Percentiles rank a stretch among this genome's conserved stretches.
phyloP scores from a whole-genome alignment of 2,113 vertebrate genomes.

The Manacus vitellinus region DNA sequence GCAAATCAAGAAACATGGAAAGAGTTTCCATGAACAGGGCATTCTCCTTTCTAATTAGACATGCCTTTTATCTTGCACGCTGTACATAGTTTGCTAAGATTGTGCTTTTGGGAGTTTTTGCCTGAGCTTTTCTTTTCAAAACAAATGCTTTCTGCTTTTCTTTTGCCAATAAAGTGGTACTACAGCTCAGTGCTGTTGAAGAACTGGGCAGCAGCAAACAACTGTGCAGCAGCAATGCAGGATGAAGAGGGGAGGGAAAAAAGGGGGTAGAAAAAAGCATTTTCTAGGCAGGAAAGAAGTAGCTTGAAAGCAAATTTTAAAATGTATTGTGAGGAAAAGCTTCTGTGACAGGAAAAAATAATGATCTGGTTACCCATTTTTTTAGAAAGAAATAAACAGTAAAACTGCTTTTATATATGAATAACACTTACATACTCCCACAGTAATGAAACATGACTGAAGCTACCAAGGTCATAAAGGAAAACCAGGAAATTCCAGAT shows the following conservation, averaged over 20 bases:
- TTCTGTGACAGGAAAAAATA: constrained; percentile 1
- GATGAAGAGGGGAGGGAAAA: background rate
- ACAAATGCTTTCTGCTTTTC: constrained; percentile 22
- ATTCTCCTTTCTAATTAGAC: background rate
- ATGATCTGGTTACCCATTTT: background rate
- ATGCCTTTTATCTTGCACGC: background rate
- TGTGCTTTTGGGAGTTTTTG: constrained; percentile 7
- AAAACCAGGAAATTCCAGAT: constrained; percentile 1
- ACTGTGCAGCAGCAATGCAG: background rate
- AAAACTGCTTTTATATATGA: background rate
- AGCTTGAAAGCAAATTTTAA: background rate
- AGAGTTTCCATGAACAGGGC: background rate
- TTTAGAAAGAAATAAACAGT: background rate
- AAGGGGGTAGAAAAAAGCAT: background rate
- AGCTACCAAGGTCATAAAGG: background rate
- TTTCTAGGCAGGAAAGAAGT: background rate
- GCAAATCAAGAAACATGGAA: background rate
- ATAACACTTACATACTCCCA: background rate
- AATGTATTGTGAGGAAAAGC: background rate
- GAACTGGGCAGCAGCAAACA: constrained; percentile 6
- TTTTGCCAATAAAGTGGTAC: background rate
- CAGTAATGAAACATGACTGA: background rate
- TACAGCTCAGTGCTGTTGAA: background rate
- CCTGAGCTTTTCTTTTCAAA: background rate
- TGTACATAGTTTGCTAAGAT: background rate